A percentile compares a stretch with the other conserved stretches of the same genome.
These are phyloP conservation scores for Perca flavescens DNA, from an alignment of 2,113 vertebrate species.

Conservation along the genomic window DNA sequence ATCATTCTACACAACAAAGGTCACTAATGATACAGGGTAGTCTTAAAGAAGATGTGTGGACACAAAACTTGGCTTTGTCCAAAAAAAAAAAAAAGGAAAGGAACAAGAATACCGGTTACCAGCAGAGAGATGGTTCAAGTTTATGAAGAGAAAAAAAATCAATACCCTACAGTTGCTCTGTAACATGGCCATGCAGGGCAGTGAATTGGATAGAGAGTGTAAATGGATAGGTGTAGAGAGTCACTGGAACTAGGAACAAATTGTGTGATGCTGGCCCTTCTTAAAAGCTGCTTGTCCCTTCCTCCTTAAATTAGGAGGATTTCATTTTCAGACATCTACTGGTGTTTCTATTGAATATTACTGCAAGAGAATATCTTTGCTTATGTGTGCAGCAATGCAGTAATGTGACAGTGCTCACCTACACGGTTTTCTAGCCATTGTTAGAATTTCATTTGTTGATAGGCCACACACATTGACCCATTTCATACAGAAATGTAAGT, in stretches of 20 bases:
- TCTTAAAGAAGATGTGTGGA: slow-evolving; percentile 16
- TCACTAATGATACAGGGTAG: not conserved
- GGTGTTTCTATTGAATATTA: not conserved
- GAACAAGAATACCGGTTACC: not conserved
- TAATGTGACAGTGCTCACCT: not conserved
- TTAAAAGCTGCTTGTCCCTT: slow-evolving; percentile 8
- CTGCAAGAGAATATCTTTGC: slow-evolving; percentile 1
- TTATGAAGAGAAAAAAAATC: slow-evolving; percentile 60
- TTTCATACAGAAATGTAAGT: not conserved
- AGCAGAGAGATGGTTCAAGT: slow-evolving; percentile 23
- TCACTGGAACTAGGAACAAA: slow-evolving; percentile 29
- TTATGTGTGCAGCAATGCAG: not conserved
- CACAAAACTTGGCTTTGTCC: slow-evolving; percentile 28
- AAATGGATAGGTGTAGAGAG: slow-evolving; percentile 27
- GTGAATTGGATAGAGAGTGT: slow-evolving; percentile 26
- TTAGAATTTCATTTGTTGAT: not conserved
- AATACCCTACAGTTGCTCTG: slow-evolving; percentile 41
- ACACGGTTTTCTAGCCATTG: not conserved
- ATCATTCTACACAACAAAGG: not conserved
- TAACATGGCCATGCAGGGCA: slow-evolving; percentile 10
- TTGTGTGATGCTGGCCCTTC: slow-evolving; percentile 9
- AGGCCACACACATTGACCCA: not conserved
- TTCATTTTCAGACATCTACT: slow-evolving; percentile 4
- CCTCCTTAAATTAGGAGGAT: not conserved
- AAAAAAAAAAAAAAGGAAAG: too few relatives aligned